phyloP scores from a whole-genome alignment of 2,888 invertebrate genomes.

The Hermaeophaga mercurialis region DNA sequence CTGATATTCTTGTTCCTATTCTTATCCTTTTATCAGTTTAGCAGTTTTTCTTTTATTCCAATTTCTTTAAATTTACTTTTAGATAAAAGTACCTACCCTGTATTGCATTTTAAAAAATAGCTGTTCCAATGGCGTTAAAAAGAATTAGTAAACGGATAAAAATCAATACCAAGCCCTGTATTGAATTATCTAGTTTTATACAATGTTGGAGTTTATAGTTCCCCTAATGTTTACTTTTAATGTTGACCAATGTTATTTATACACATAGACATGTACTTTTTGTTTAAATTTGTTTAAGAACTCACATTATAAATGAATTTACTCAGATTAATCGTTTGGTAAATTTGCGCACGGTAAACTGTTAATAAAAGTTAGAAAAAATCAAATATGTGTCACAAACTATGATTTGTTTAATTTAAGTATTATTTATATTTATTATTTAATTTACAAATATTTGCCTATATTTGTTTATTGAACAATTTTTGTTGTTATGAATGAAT shows the following conservation, averaged over 20 bases:
- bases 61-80: no score
- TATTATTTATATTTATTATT: conserved; percentile 42
- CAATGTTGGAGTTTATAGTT: conserved; percentile 27
- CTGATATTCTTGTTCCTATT: no score
- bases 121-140: neutral
- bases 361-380: conserved; percentile 47
- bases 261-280: conserved; percentile 37
- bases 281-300: conserved; percentile 41
- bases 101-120: neutral
- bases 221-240: conserved; percentile 45
- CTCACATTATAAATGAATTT: conserved; percentile 40
- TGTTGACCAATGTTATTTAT: conserved; percentile 51
- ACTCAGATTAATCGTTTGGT: conserved; percentile 49
- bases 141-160: neutral
- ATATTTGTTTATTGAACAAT: conserved; percentile 45
- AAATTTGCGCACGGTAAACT: conserved; percentile 50
- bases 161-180: neutral
- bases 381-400: conserved; percentile 43
- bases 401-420: conserved; percentile 43
- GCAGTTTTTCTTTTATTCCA: no score
- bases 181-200: neutral
- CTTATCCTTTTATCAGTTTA: no score
- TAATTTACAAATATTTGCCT: conserved; percentile 51
- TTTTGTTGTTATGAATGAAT: conserved; percentile 40
- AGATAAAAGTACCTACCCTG: neutral